Base-by-base conservation (phyloP, 2,888 invertebrate genomes). In the Eretmocerus hayati region DNA sequence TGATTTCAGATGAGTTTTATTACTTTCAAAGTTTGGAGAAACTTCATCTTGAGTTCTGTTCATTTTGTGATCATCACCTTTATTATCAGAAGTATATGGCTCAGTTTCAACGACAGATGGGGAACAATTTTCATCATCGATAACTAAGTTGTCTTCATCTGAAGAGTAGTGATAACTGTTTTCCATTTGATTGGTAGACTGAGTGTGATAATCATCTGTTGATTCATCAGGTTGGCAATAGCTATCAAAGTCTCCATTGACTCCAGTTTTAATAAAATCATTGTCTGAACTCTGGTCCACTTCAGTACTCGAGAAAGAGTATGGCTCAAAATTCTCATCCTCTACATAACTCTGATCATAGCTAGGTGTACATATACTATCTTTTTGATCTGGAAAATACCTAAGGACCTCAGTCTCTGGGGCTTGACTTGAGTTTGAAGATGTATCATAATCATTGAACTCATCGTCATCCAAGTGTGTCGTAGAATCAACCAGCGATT, bases 391-490 rank as follows among this genome's bases (percentile, higher is more conserved):
- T 9, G 26, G 26, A 21, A 19, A 23, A 15, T 2, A 15, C 15
- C 20, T 13, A 4, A 18, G 9, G 31, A 16, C 19, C 13, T 40
- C 22, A 35, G 13, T 6, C 3, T 42, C 20, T n/a, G 18, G 18
- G 11, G 36, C 16, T 18, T 20, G 9, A n/a, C 21, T 41, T 5
- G 16, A 2, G 40, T 32, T 50, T 18, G 45, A 42, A 23, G 40
- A 15, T 20, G 40, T 42, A 20, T 47, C 44, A 39, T 45, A 44
- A 39, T 53, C 44, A 31, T 53, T 53, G 22, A 50, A 50, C 19
- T 45, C 39, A 48, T 47, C 50, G 26, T 49, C 48, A 43, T 52
- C 48, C 5, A 52, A 15, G 41, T 49, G 49, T 32, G 52, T 49
- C 11, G 36, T 52, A 18, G 30, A 46, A 43, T 52, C 49, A 9